phyloP scores from a whole-genome alignment of 2,888 invertebrate species.

The Cordilura impudica region DNA sequence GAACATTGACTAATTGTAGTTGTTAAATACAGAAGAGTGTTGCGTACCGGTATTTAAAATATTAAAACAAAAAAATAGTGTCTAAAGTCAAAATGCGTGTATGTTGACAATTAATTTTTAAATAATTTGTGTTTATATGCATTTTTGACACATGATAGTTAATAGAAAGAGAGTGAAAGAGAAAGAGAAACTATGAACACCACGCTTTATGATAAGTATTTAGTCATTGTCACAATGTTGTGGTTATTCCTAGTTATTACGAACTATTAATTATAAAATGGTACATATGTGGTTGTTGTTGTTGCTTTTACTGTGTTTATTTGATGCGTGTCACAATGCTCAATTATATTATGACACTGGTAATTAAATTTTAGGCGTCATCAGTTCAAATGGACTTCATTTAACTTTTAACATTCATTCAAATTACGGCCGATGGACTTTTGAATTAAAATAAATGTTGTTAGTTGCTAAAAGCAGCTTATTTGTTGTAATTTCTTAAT shows the following conservation, averaged over 20 bases:
- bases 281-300: neutral
- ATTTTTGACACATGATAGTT: slow-evolving; percentile 57
- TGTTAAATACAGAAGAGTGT: neutral
- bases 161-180: too few relatives aligned
- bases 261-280: neutral
- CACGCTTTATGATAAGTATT: slow-evolving; percentile 42
- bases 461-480: slow-evolving; percentile 50
- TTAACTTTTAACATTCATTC: slow-evolving; percentile 43
- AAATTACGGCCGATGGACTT: neutral
- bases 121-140: slow-evolving; percentile 68
- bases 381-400: slow-evolving; percentile 57
- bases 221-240: slow-evolving; percentile 60
- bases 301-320: neutral
- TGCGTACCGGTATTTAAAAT: slow-evolving; percentile 43
- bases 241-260: slow-evolving; percentile 11
- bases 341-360: slow-evolving; percentile 68
- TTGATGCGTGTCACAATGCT: slow-evolving; percentile 67
- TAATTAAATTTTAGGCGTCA: slow-evolving; percentile 65
- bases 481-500: slow-evolving; percentile 5
- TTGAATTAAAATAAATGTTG: slow-evolving; percentile 42
- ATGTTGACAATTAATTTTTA: slow-evolving; percentile 75
- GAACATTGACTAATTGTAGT: neutral
- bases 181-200: slow-evolving; percentile 11
- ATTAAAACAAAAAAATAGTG: slow-evolving; percentile 38
- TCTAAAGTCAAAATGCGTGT: slow-evolving; percentile 72